A percentile compares a stretch with the other conserved stretches of the same genome.
These are phyloP conservation scores for Paramuricea clavata DNA, from an alignment of 92 coral and sea anemone species.

Conservation along the genomic window DNA sequence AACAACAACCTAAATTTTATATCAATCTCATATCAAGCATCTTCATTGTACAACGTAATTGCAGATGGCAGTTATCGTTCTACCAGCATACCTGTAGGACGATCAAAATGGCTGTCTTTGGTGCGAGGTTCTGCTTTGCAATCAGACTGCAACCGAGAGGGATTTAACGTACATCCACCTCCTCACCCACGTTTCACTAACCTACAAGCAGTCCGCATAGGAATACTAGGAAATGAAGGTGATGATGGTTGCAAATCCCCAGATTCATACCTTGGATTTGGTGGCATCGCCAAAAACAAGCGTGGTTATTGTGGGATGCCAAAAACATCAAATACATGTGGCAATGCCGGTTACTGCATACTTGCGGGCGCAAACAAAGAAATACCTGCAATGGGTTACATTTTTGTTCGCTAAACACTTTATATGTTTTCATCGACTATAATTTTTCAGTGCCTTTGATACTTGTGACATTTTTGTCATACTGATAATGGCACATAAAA, in stretches of 20 bases:
- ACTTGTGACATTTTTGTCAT: too few species aligned
- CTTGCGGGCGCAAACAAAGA: not conserved
- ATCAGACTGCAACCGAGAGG: conserved; percentile 50
- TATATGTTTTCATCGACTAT: not conserved
- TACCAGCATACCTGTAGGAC: conserved; percentile 51
- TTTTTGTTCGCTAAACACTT: not conserved
- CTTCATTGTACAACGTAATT: not conserved
- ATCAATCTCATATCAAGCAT: not conserved
- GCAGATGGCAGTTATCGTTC: too few species aligned
- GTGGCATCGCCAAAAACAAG: not conserved
- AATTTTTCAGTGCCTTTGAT: too few species aligned
- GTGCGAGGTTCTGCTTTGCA: conserved; percentile 21
- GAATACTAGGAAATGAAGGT: conserved; percentile 30
- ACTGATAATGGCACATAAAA: too few species aligned
- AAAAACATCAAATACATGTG: not conserved
- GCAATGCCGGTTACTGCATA: not conserved
- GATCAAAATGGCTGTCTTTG: conserved; percentile 31
- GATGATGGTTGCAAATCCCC: not conserved
- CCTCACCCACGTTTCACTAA: not conserved
- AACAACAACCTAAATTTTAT: not conserved
- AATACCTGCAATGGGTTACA: not conserved
- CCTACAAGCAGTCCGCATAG: conserved; percentile 29
- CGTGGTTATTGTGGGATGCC: not conserved
- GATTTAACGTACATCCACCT: conserved; percentile 33
- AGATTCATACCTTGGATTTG: conserved; percentile 48